Evolutionary conservation across 2,113 vertebrate genomes (phyloP).

Genomic region (Alouatta palliata): DNA sequence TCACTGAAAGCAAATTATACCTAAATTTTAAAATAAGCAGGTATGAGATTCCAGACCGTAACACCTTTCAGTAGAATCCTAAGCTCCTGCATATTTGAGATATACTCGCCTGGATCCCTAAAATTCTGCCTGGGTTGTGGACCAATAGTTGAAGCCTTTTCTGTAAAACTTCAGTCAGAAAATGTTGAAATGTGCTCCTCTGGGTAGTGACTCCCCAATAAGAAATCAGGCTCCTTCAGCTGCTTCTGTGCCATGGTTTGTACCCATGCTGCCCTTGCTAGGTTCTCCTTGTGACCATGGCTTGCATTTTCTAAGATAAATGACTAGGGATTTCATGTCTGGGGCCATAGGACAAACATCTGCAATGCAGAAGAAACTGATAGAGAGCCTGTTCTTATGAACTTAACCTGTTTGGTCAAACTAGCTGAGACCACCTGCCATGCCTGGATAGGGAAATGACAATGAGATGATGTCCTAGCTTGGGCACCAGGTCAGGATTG

Average conservation of each 20-base stretch:
- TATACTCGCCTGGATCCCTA: neutral
- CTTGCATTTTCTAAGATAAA: neutral
- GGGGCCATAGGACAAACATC: neutral
- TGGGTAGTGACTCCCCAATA: neutral
- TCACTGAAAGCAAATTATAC: neutral
- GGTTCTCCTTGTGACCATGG: neutral
- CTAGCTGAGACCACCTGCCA: neutral
- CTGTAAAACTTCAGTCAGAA: constrained; percentile 16
- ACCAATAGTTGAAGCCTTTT: neutral
- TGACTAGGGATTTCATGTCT: neutral
- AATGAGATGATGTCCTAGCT: neutral
- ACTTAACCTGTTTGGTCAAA: neutral
- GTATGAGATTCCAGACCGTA: constrained; percentile 9
- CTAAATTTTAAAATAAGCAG: constrained; percentile 31
- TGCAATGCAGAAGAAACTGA: neutral
- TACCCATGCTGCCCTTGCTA: neutral
- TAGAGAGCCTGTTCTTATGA: neutral
- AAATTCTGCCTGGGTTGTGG: neutral
- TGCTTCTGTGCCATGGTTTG: neutral
- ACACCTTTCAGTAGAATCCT: neutral
- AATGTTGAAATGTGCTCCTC: neutral
- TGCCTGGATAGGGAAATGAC: neutral
- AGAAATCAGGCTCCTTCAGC: neutral
- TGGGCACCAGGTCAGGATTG: neutral
- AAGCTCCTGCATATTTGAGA: neutral